Percentiles rank a stretch among this genome's conserved stretches.
phyloP scores from a whole-genome alignment of 1,140 invertebrate genomes.

The Diabrotica virgifera region DNA sequence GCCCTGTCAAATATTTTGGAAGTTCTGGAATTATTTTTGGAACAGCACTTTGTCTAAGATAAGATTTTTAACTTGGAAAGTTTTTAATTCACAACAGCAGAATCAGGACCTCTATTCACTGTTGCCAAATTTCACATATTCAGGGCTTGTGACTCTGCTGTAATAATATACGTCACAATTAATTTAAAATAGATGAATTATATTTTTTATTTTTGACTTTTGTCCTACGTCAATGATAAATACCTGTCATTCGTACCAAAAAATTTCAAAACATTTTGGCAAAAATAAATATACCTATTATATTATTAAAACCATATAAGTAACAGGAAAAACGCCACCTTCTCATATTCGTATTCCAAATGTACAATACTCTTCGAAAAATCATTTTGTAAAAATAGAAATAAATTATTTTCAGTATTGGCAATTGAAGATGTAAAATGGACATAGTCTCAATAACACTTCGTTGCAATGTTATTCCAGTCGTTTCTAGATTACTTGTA shows the following conservation, averaged over 20 bases:
- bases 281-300: background rate
- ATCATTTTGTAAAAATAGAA: constrained; percentile 6
- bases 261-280: background rate
- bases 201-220: too few relatives aligned
- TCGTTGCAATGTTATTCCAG: constrained; percentile 25
- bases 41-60: too few relatives aligned
- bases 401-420: constrained; percentile 23
- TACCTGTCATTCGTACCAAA: background rate
- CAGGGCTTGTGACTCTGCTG: too few relatives aligned
- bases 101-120: too few relatives aligned
- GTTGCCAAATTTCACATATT: too few relatives aligned
- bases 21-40: too few relatives aligned
- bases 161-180: too few relatives aligned
- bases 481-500: constrained; percentile 26
- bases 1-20: too few relatives aligned
- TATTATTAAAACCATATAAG: background rate
- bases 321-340: background rate
- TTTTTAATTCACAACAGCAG: too few relatives aligned
- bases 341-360: background rate
- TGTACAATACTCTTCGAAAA: background rate
- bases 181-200: too few relatives aligned
- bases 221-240: too few relatives aligned
- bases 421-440: constrained; percentile 35
- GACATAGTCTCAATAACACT: constrained; percentile 29
- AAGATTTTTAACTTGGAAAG: too few relatives aligned